phyloP scores from a whole-genome alignment of 2,888 invertebrate species.

The Ditylenchus weischeri region DNA sequence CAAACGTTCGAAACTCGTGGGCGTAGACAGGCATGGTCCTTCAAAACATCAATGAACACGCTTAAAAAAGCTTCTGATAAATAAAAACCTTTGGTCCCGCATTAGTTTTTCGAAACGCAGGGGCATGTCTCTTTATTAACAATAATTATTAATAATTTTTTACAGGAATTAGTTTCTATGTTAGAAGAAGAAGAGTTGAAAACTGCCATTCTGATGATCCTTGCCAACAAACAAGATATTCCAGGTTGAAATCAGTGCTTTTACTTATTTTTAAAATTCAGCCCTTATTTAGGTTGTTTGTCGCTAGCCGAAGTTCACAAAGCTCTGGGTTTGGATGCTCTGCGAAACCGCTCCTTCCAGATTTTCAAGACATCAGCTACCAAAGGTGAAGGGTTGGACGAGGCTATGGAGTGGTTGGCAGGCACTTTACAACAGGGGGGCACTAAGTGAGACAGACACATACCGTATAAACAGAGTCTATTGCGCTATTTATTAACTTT shows the following conservation, averaged over 20 bases:
- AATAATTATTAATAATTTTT: neutral
- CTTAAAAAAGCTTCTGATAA: no score
- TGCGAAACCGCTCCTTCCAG: slow-evolving; percentile 95
- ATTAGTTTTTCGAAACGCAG: no score
- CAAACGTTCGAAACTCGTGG: no score
- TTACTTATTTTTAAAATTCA: no score
- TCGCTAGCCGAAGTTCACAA: slow-evolving; percentile 92
- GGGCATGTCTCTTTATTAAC: no score
- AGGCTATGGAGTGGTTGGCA: slow-evolving; percentile 95
- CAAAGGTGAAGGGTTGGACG: slow-evolving; percentile 93
- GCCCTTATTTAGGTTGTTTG: slow-evolving; percentile 70
- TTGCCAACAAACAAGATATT: slow-evolving; percentile 99
- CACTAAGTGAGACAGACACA: neutral
- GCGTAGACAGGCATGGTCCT: no score
- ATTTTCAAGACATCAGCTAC: slow-evolving; percentile 96
- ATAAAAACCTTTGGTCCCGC: no score
- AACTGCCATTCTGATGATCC: slow-evolving; percentile 87
- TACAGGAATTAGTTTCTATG: slow-evolving; percentile 62
- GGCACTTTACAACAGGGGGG: slow-evolving; percentile 42
- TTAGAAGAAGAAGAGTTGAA: slow-evolving; percentile 80
- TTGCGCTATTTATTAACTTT: neutral
- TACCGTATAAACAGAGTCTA: neutral
- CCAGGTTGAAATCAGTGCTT: slow-evolving; percentile 64
- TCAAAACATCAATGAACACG: no score
- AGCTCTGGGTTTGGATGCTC: slow-evolving; percentile 85